These are phyloP conservation scores for Eubucco bourcierii DNA, from an alignment of 2,113 vertebrate genomes.

Conservation along the genomic window DNA sequence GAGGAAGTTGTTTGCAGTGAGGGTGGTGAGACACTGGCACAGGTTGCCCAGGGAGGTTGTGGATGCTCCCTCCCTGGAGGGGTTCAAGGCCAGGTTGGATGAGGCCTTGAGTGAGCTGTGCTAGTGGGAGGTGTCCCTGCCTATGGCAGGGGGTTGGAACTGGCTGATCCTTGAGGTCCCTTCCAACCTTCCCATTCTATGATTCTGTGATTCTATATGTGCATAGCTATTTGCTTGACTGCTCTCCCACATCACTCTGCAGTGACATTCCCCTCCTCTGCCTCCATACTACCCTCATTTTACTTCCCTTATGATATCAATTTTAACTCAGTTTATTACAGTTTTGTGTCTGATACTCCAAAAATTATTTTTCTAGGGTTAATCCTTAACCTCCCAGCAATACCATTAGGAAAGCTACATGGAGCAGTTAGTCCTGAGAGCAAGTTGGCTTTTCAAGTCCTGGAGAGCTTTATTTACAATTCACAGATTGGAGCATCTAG, in stretches of 20 bases:
- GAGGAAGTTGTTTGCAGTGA: too few relatives aligned
- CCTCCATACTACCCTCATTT: not conserved
- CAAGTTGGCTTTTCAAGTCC: not conserved
- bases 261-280: not conserved
- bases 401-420: not conserved
- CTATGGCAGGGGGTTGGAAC: too few relatives aligned
- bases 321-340: constrained; percentile 43
- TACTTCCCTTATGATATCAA: not conserved
- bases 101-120: too few relatives aligned
- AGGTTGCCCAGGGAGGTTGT: too few relatives aligned
- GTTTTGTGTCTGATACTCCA: constrained; percentile 28
- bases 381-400: constrained; percentile 46
- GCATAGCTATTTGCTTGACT: not conserved
- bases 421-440: constrained; percentile 46
- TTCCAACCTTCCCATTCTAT: too few relatives aligned
- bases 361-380: constrained; percentile 66
- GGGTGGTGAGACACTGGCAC: too few relatives aligned
- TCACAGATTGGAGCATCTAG: not conserved
- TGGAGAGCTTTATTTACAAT: not conserved
- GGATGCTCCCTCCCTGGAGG: too few relatives aligned
- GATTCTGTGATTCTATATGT: not conserved
- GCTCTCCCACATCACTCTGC: not conserved
- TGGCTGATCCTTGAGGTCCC: too few relatives aligned
- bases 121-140: too few relatives aligned
- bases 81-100: too few relatives aligned